Evolutionary conservation across 2,797 vertebrate genomes (phyloP).

Genomic region (Sphaeramia orbicularis): DNA sequence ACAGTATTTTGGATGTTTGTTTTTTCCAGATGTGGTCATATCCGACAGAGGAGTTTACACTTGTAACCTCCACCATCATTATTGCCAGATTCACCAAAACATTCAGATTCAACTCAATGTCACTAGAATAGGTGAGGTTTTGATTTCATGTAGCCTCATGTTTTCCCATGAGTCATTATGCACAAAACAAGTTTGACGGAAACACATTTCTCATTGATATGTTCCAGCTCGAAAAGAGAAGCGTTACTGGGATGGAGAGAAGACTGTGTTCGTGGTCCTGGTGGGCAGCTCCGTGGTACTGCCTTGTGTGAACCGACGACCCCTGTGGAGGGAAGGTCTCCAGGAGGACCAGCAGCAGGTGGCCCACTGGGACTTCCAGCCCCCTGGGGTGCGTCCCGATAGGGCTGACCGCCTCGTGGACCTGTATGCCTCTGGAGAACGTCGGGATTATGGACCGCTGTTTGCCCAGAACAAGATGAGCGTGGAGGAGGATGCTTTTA

Average conservation of each 20-base stretch:
- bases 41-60: conserved; percentile 92
- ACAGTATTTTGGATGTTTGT: conserved; percentile 15
- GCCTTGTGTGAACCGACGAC: conserved; percentile 90
- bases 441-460: conserved; percentile 88
- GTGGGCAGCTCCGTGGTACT: conserved; percentile 87
- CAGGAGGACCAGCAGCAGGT: conserved; percentile 96
- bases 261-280: conserved; percentile 87
- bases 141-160: background rate
- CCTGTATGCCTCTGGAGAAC: conserved; percentile 94
- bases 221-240: conserved; percentile 85
- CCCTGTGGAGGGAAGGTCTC: conserved; percentile 92
- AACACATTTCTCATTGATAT: background rate
- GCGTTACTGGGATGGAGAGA: conserved; percentile 92
- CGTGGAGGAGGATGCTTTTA: conserved; percentile 88
- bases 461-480: conserved; percentile 90
- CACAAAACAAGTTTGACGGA: background rate
- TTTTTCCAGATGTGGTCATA: conserved; percentile 82
- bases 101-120: conserved; percentile 89
- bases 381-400: conserved; percentile 92
- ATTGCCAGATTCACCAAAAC: conserved; percentile 93
- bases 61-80: conserved; percentile 97
- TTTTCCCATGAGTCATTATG: background rate
- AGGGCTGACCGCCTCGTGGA: conserved; percentile 93
- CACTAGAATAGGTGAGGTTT: conserved; percentile 88
- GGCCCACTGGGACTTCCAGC: conserved; percentile 96